Percentiles rank a stretch among this genome's conserved stretches.
Evolutionary conservation across 2,888 invertebrate species (phyloP).

Genomic region (Amphipoea oculea): DNA sequence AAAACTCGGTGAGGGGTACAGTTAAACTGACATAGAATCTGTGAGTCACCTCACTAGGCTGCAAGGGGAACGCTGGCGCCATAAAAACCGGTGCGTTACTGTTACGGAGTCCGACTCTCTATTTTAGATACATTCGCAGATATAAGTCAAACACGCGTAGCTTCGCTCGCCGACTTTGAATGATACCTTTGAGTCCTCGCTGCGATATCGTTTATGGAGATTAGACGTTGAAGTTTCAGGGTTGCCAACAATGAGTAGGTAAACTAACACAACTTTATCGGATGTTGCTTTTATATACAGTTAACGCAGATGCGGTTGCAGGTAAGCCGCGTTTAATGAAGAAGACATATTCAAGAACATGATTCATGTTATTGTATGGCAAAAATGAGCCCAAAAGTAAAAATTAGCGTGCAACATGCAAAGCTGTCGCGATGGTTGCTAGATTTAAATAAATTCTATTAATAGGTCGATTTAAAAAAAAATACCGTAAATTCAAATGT

Average conservation of each 20-base stretch:
- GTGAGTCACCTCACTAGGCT: conserved; percentile 68
- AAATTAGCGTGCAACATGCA: conserved; percentile 49
- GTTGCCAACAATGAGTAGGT: conserved; percentile 65
- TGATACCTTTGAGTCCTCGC: conserved; percentile 78
- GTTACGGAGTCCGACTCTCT: conserved; percentile 66
- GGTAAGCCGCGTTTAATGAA: conserved; percentile 40
- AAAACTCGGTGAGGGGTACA: conserved; percentile 70
- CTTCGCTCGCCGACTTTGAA: conserved; percentile 72
- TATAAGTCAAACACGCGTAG: conserved; percentile 68
- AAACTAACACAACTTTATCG: conserved; percentile 13
- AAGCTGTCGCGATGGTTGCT: conserved; percentile 32
- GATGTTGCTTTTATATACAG: conserved; percentile 4
- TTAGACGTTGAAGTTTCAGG: conserved; percentile 73
- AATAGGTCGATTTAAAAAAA: conserved; percentile 52
- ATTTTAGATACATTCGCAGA: conserved; percentile 70
- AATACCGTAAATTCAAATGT: conserved; percentile 49
- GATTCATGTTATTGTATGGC: conserved; percentile 38
- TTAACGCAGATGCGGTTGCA: conserved; percentile 3
- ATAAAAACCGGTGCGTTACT: conserved; percentile 69
- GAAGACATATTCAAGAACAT: conserved; percentile 40
- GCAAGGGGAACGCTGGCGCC: conserved; percentile 56
- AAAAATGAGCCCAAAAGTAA: conserved; percentile 60
- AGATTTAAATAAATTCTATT: conserved; percentile 36
- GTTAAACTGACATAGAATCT: conserved; percentile 69
- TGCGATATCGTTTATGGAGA: conserved; percentile 71